Evolutionary conservation across 2,113 vertebrate species (phyloP), one percentile per base, ranked within the genome.

Genomic region (Leuciscus idus): DNA sequence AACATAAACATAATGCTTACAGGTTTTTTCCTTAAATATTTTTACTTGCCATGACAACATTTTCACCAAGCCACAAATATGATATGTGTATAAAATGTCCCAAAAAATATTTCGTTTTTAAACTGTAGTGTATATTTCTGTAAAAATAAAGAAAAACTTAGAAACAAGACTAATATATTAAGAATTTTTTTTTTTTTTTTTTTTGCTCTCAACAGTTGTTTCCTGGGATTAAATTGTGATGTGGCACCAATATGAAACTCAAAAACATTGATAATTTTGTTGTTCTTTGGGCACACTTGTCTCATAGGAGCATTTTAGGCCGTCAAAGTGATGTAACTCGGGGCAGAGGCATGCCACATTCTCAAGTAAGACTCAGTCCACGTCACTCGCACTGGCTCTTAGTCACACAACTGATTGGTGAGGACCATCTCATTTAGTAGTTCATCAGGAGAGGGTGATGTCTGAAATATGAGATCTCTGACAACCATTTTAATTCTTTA

Each of bases 401-500:
- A 28, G 39, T 70, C 26, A 82, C 80, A 82, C 62, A 33, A 82
- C 39, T 33, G 36, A 30, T 13, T 48, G 12, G 79, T 3, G 12
- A 21, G 12, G 26, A 28, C 26, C 4, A 7, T 33, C 77, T 80
- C 21, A 4, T 39, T 79, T 59, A 59, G 76, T 59, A 59, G 76
- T 57, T 62, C 12, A 12, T 39, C 77, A 62, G 33, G 21, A 62
- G 11, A 72, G 21, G 8, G 12, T 55, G 50, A 83, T 83, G 66
- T 73, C 66, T 73, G 68, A 84, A 72, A 84, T 73, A 39, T 1
- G 82, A 84, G 68, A 73, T 21, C 50, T 57, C 33, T 84, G 33
- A 19, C 6, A 48, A 62, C 79, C 28, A 91, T 89, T 86, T 68
- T 59, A 80, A 76, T 88, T 26, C 75, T 86, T 86, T 91, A 86